Percentiles rank a stretch among this genome's conserved stretches.
Conservation (phyloP, 2,888 invertebrate species). For the Dromius quadrimaculatus region DNA sequence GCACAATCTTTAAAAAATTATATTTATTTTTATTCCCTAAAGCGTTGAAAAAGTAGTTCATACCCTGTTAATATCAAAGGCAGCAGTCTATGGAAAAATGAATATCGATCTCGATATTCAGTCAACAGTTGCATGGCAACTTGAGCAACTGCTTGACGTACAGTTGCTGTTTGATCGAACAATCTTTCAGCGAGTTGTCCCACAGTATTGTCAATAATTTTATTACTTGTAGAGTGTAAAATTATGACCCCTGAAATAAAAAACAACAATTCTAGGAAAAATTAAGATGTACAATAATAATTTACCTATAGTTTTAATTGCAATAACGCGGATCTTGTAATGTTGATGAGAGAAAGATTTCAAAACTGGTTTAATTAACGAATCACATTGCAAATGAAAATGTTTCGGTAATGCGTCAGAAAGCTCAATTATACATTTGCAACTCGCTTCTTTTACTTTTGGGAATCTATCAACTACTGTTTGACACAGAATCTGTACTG, state of each 20-base stretch:
- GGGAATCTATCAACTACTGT: slow-evolving; percentile 84
- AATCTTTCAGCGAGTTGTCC: slow-evolving; percentile 87
- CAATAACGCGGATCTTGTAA: slow-evolving; percentile 80
- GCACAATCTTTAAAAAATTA: slow-evolving; percentile 70
- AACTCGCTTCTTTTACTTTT: slow-evolving; percentile 83
- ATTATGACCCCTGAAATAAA: slow-evolving; percentile 70
- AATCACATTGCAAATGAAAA: slow-evolving; percentile 82
- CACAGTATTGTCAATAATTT: slow-evolving; percentile 73
- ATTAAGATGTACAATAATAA: slow-evolving; percentile 1
- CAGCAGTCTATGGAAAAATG: slow-evolving; percentile 87
- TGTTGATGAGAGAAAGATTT: slow-evolving; percentile 85
- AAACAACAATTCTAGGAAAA: slow-evolving; percentile 26
- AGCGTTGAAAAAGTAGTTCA: slow-evolving; percentile 34
- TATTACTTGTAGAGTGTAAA: slow-evolving; percentile 71
- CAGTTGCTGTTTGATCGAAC: slow-evolving; percentile 86
- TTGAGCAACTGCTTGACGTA: slow-evolving; percentile 81
- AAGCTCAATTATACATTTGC: slow-evolving; percentile 76
- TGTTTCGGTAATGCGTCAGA: slow-evolving; percentile 74
- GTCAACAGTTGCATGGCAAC: slow-evolving; percentile 85
- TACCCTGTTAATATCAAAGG: slow-evolving; percentile 88
- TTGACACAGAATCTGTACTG: slow-evolving; percentile 78
- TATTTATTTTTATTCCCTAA: neutral
- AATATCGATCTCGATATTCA: slow-evolving; percentile 86
- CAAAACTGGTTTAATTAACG: slow-evolving; percentile 79
- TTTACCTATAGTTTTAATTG: slow-evolving; percentile 79